phyloP scores from a whole-genome alignment of 2,888 invertebrate genomes.

The Trichopoda pennipes region DNA sequence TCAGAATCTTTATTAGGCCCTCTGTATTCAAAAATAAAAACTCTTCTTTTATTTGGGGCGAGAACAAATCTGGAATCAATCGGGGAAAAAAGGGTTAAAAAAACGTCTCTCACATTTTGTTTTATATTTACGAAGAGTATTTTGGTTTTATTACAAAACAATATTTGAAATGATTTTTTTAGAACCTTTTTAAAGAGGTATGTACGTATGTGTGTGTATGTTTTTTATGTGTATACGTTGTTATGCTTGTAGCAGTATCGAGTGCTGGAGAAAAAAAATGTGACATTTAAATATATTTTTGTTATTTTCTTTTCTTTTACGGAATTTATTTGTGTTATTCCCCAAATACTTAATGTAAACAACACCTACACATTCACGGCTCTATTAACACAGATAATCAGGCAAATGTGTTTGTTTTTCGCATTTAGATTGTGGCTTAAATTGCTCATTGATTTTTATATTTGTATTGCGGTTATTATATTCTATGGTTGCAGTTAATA shows the following conservation, averaged over 20 bases:
- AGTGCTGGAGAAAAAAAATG: neutral
- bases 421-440: slow-evolving; percentile 2
- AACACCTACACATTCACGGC: slow-evolving; percentile 28
- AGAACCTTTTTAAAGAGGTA: slow-evolving; percentile 5
- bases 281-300: too few relatives aligned
- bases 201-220: neutral
- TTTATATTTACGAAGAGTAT: neutral
- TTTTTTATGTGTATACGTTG: neutral
- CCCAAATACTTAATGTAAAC: neutral
- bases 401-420: neutral
- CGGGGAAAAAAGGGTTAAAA: slow-evolving; percentile 50
- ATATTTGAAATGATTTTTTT: slow-evolving; percentile 43
- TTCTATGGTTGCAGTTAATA: slow-evolving; percentile 31
- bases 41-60: too few relatives aligned
- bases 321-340: neutral
- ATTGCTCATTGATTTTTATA: slow-evolving; percentile 58
- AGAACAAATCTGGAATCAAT: too few relatives aligned
- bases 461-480: slow-evolving; percentile 31
- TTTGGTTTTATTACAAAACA: slow-evolving; percentile 34
- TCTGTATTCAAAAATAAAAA: too few relatives aligned
- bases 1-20: too few relatives aligned
- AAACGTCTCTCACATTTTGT: slow-evolving; percentile 31
- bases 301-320: neutral
- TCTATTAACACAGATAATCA: slow-evolving; percentile 6
- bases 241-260: too few relatives aligned